Evolutionary conservation across 64 coral and sea anemone species (phyloP).

Genomic region (Stylophora pistillata): DNA sequence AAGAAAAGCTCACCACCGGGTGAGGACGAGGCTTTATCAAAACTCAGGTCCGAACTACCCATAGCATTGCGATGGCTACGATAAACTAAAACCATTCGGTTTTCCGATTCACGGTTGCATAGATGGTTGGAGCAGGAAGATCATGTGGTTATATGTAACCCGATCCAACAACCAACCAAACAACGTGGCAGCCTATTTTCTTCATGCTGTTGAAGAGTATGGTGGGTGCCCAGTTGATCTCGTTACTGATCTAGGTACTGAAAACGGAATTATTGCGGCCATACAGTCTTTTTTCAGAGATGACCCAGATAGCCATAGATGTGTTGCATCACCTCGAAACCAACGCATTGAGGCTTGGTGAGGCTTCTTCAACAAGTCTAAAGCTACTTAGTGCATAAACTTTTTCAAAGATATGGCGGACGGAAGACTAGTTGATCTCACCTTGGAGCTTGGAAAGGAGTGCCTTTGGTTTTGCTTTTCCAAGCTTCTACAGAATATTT

Average conservation of each 20-base stretch:
- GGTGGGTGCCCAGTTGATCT: slow-evolving; percentile 62
- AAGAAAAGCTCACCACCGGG: slow-evolving; percentile 36
- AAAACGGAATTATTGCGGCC: slow-evolving; percentile 49
- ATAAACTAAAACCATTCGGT: slow-evolving; percentile 65
- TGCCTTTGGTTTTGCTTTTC: too few species aligned
- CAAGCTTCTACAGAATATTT: too few species aligned
- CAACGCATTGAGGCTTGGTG: slow-evolving; percentile 72
- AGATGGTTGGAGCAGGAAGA: slow-evolving; percentile 57
- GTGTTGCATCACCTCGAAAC: slow-evolving; percentile 69
- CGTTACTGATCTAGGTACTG: slow-evolving; percentile 71
- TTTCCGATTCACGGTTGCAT: too few species aligned
- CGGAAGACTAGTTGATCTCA: slow-evolving; percentile 32
- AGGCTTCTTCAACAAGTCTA: slow-evolving; percentile 44
- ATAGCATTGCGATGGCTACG: slow-evolving; percentile 68
- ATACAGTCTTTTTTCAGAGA: slow-evolving; percentile 51
- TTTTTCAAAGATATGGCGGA: slow-evolving; percentile 67
- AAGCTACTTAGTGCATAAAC: slow-evolving; percentile 55
- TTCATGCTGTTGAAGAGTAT: slow-evolving; percentile 40
- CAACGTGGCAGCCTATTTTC: slow-evolving; percentile 44
- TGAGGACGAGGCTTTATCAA: slow-evolving; percentile 52
- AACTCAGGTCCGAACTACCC: slow-evolving; percentile 64
- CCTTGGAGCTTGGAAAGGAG: slow-evolving; percentile 45
- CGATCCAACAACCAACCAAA: slow-evolving; percentile 64
- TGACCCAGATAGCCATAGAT: slow-evolving; percentile 49
- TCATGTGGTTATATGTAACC: slow-evolving; percentile 62